Conservation (phyloP, 2,797 vertebrate species). For the Chaunax sp. region DNA sequence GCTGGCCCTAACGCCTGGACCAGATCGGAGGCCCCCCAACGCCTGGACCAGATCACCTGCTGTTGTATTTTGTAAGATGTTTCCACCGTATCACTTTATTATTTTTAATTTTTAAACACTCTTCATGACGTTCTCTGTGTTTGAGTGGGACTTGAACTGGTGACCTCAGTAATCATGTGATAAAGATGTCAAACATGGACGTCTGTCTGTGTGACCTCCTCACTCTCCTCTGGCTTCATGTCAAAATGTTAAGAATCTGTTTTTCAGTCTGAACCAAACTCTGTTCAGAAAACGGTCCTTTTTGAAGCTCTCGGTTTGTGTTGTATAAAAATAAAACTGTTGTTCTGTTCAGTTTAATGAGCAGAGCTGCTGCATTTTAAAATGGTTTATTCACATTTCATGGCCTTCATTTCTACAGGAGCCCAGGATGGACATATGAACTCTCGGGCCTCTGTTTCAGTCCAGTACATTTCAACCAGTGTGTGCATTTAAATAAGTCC, state of each 20-base stretch:
- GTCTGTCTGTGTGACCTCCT: background rate
- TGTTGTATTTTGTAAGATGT: background rate
- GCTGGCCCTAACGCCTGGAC: background rate
- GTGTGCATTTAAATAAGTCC: no score
- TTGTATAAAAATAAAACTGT: slow-evolving; percentile 39
- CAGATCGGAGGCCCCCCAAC: background rate
- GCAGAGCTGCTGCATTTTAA: slow-evolving; percentile 34
- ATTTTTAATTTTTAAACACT: slow-evolving; percentile 2
- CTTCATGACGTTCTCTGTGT: slow-evolving; percentile 3
- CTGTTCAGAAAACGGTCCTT: background rate
- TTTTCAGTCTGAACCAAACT: slow-evolving; percentile 27
- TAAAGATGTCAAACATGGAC: background rate
- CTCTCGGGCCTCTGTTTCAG: no score
- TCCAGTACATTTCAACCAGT: no score
- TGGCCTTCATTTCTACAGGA: background rate
- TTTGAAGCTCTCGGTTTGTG: slow-evolving; percentile 5
- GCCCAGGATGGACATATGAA: slow-evolving; percentile 13
- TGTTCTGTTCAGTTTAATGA: slow-evolving; percentile 70
- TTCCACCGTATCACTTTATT: background rate
- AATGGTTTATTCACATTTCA: background rate
- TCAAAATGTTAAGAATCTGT: slow-evolving; percentile 22
- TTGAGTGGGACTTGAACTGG: slow-evolving; percentile 6
- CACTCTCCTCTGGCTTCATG: background rate
- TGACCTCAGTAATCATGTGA: slow-evolving; percentile 31
- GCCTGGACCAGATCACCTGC: background rate